Evolutionary conservation across 2,797 vertebrate genomes (phyloP).

Genomic region (Bradypodion pumilum): DNA sequence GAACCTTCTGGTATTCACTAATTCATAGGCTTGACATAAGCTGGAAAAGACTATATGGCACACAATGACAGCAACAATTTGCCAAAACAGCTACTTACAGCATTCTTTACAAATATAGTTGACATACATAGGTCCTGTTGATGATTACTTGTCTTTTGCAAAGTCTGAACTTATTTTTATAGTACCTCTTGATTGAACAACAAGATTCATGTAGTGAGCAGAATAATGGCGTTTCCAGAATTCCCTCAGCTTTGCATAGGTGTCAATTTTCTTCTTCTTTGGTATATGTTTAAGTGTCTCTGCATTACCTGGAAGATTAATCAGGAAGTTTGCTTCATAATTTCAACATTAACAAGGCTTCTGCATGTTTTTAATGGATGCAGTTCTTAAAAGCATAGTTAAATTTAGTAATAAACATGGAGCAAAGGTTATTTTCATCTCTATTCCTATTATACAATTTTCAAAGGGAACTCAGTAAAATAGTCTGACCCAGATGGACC

Average conservation of each 20-base stretch:
- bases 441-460: not conserved
- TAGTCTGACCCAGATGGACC: not conserved
- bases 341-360: not conserved
- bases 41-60: too few relatives aligned
- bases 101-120: not conserved
- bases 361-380: not conserved
- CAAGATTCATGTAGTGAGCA: conserved; percentile 94
- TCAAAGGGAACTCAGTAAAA: not conserved
- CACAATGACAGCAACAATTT: not conserved
- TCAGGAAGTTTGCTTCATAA: conserved; percentile 23
- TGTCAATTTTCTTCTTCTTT: conserved; percentile 84
- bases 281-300: conserved; percentile 85
- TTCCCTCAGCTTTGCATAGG: conserved; percentile 84
- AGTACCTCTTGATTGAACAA: conserved; percentile 93
- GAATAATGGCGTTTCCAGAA: conserved; percentile 93
- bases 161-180: not conserved
- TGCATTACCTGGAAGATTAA: conserved; percentile 77
- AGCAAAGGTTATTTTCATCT: not conserved
- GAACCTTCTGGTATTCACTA: too few relatives aligned
- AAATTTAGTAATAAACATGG: not conserved
- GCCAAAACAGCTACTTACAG: not conserved
- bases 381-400: not conserved
- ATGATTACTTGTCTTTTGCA: not conserved
- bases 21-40: too few relatives aligned
- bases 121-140: not conserved